Base-by-base conservation (phyloP, 2,888 invertebrate genomes). In the Camponotus fellah region DNA sequence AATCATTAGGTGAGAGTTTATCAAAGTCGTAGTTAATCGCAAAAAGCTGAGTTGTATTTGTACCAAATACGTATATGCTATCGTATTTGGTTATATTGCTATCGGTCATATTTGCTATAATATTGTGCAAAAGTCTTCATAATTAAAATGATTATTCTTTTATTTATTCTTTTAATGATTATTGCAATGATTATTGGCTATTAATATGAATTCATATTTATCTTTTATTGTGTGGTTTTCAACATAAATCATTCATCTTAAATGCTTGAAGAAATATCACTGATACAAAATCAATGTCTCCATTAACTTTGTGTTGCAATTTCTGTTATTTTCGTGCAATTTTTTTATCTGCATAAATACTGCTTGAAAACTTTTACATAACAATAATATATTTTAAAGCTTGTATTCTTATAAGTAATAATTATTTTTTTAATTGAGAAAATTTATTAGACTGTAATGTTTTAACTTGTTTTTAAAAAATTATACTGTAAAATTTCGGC, bases 121-220 rank as follows among this genome's bases (percentile, higher is more conserved):
- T 34, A 62, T 62, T 32, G 43, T 74, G 5, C 6, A 14, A 4
- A 26, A 62, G n/a, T 46, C 32, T 43, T 9, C 5, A n/a, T 2
- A 74, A 60, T 32, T 62, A n/a, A 74, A 62, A n/a, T 64, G 46
- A 64, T 37, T n/a, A 0, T 8, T 66, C 26, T 64, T 65, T 26
- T 26, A 26, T 26, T 26, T 26, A 26, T 26, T 26, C 26, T 26
- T 26, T 26, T 26, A 26, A 26, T 26, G 26, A 26, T 26, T 76
- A 37, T 76, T 21, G 5, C 49, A 26, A 26, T 26, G 26, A 26
- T 26, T 76, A 37, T 76, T 21, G 5, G 26, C 37, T 49, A 34
- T 21, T 64, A 46, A 75, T 75, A 9, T 6, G 5, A n/a, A 43
- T 32, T 32, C 12, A 46, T 65, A 3, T 64, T 34, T 65, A 34